Evolutionary conservation across 2,797 vertebrate genomes (phyloP).

Genomic region (Coccyzus lansbergi): DNA sequence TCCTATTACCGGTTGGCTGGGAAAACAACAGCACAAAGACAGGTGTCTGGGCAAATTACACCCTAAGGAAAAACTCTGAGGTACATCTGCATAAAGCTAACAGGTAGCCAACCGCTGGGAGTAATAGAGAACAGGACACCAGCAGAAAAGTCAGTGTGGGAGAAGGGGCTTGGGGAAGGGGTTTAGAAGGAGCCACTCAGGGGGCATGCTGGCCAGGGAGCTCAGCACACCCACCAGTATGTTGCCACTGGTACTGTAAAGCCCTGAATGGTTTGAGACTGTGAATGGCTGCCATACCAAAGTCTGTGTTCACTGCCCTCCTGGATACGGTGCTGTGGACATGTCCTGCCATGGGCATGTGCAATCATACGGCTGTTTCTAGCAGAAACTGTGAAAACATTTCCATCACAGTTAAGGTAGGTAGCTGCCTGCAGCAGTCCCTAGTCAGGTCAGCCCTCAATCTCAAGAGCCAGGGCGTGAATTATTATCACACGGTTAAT

Average conservation of each 20-base stretch:
- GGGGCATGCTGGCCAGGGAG: neutral
- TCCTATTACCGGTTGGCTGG: neutral
- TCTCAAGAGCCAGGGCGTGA: neutral
- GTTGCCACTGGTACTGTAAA: neutral
- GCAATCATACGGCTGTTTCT: neutral
- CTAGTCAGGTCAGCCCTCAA: neutral
- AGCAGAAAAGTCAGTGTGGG: fast-evolving
- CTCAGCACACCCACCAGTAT: neutral
- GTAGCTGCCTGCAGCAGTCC: neutral
- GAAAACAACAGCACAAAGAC: neutral
- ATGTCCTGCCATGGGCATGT: fast-evolving
- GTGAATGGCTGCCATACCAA: fast-evolving
- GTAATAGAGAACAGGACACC: neutral
- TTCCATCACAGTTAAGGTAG: neutral
- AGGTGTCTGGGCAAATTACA: constrained; percentile 16
- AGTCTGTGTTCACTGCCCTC: neutral
- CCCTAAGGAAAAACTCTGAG: constrained; percentile 13
- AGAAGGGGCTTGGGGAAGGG: neutral
- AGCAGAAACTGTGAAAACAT: neutral
- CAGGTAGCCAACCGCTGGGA: fast-evolving
- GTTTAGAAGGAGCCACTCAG: neutral
- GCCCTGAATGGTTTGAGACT: neutral
- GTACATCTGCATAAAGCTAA: neutral
- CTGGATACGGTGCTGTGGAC: neutral
- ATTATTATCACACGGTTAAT: neutral